phyloP scores from a whole-genome alignment of 2,113 vertebrate genomes.

The Orycteropus afer region DNA sequence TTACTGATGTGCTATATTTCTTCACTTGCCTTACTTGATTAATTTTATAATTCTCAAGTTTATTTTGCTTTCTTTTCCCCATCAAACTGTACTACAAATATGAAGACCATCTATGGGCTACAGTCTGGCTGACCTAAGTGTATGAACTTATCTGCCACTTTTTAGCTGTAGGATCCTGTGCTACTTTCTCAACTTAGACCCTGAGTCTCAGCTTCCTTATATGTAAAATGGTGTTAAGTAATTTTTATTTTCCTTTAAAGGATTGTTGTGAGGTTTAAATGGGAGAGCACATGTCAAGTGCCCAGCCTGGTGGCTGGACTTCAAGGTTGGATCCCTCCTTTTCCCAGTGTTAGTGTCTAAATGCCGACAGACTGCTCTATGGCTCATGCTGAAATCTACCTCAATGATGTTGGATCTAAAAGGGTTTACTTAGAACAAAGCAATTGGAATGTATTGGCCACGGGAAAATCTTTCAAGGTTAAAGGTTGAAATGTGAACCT shows the following conservation, averaged over 20 bases:
- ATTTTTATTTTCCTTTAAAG: not conserved
- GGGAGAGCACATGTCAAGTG: not conserved
- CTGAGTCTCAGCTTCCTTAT: not conserved
- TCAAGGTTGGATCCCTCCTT: not conserved
- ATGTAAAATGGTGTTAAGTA: not conserved
- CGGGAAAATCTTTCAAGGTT: not conserved
- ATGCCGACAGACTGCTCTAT: not conserved
- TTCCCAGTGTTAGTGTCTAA: not conserved
- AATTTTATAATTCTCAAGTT: not conserved
- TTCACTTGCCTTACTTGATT: not conserved
- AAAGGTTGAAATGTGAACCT: not conserved
- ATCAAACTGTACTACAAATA: not conserved
- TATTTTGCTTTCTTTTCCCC: not conserved
- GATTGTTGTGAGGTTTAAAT: not conserved
- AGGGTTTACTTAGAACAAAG: conserved; percentile 14
- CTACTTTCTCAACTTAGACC: not conserved
- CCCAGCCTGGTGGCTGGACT: not conserved
- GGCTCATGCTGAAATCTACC: not conserved
- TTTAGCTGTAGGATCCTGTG: not conserved
- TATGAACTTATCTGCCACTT: not conserved
- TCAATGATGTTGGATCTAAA: not conserved
- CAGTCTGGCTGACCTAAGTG: not conserved
- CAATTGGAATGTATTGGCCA: not conserved
- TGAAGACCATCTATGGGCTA: not conserved
- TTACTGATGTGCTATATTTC: not conserved